These are phyloP conservation scores for Drosophila pseudoananassae DNA, from an alignment of 1,140 invertebrate species.

Conservation along the genomic window DNA sequence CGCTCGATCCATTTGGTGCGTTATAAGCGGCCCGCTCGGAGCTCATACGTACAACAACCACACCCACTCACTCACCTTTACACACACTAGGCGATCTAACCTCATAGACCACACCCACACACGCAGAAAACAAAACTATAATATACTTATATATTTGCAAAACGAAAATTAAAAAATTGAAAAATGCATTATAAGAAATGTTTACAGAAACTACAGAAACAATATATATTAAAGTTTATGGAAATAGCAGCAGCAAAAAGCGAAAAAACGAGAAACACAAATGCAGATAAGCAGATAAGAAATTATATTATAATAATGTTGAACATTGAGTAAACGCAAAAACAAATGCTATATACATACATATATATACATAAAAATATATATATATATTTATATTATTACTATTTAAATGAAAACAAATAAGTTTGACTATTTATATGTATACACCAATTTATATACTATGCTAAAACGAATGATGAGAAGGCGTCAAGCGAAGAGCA, in stretches of 20 bases:
- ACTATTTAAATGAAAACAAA: conserved; percentile 61
- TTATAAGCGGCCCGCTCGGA: conserved; percentile 72
- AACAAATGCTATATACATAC: conserved; percentile 66
- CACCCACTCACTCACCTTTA: conserved; percentile 30
- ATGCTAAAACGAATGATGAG: conserved; percentile 44
- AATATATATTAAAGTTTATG: conserved; percentile 43
- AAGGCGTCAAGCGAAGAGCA: conserved; percentile 18
- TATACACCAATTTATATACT: conserved; percentile 73
- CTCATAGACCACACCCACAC: conserved; percentile 60
- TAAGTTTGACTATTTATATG: conserved; percentile 79
- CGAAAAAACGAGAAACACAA: conserved; percentile 10
- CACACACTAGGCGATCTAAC: conserved; percentile 63
- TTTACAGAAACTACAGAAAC: conserved; percentile 50
- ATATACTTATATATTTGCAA: conserved; percentile 57
- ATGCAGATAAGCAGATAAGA: conserved; percentile 35
- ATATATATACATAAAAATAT: conserved; percentile 55
- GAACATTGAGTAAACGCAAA: conserved; percentile 53
- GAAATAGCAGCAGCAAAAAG: conserved; percentile 37
- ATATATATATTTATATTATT: conserved; percentile 72
- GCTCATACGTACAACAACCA: conserved; percentile 14
- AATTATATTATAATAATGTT: conserved; percentile 77
- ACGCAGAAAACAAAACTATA: conserved; percentile 36
- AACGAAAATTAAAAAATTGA: conserved; percentile 36
- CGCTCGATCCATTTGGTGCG: conserved; percentile 83
- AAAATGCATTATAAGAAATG: conserved; percentile 42